phyloP scores from a whole-genome alignment of 2,797 vertebrate species.

The Megalops cyprinoides region DNA sequence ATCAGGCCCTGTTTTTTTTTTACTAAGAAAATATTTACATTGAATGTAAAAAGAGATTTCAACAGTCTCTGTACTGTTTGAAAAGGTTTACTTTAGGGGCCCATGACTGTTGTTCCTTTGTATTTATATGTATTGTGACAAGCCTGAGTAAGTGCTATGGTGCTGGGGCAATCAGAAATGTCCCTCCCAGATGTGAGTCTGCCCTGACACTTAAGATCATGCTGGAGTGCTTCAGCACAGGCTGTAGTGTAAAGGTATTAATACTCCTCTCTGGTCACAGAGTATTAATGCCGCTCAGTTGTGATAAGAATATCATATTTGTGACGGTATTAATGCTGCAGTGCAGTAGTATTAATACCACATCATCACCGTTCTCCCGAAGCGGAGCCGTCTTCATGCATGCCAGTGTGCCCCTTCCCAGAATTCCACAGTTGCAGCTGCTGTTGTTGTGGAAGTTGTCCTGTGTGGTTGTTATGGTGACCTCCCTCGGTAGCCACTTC shows the following conservation, averaged over 20 bases:
- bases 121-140: background rate
- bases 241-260: background rate
- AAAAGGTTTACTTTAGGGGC: background rate
- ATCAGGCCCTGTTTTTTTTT: background rate
- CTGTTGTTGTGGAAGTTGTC: constrained; percentile 1
- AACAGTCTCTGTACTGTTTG: too few relatives aligned
- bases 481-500: constrained; percentile 22
- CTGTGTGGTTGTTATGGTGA: constrained; percentile 21
- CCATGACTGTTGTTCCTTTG: background rate
- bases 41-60: too few relatives aligned
- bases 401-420: background rate
- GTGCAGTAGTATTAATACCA: background rate
- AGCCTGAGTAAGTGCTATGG: background rate
- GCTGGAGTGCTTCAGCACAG: background rate
- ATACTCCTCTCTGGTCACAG: background rate
- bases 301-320: background rate
- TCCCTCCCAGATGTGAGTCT: background rate
- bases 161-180: background rate
- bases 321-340: background rate
- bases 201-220: background rate
- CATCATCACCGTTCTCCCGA: too few relatives aligned
- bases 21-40: too few relatives aligned
- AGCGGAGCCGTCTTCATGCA: constrained; percentile 8
- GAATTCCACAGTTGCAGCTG: background rate
- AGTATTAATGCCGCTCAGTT: background rate